A percentile compares a stretch with the other conserved stretches of the same genome.
phyloP scores from a whole-genome alignment of 1,140 invertebrate genomes.

The Trachymyrmex cornetzi region DNA sequence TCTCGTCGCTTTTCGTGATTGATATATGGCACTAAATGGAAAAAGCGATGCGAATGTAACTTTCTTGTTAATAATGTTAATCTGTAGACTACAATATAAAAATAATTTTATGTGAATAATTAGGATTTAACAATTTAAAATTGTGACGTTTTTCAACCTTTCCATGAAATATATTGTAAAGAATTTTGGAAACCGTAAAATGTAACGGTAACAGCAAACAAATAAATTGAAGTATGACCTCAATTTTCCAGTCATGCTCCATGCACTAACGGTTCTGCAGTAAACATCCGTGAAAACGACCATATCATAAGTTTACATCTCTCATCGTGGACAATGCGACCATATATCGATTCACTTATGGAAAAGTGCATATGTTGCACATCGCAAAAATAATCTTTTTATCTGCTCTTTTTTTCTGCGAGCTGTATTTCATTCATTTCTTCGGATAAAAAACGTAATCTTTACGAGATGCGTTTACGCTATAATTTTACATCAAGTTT shows the following conservation, averaged over 20 bases:
- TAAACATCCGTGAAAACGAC: slow-evolving; percentile 22
- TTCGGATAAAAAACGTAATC: neutral
- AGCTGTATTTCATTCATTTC: neutral
- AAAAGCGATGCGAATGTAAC: neutral
- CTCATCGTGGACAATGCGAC: slow-evolving; percentile 1
- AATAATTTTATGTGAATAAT: neutral
- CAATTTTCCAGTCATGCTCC: slow-evolving; percentile 19
- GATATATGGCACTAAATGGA: neutral
- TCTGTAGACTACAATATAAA: neutral
- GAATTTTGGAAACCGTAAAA: neutral
- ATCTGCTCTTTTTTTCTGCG: neutral
- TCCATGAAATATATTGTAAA: neutral
- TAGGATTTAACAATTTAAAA: neutral
- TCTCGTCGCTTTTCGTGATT: slow-evolving; percentile 14
- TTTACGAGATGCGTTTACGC: neutral
- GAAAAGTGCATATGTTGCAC: neutral
- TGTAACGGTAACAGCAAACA: neutral
- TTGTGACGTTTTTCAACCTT: neutral
- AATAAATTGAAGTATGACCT: slow-evolving; percentile 8
- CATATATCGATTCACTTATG: slow-evolving; percentile 6
- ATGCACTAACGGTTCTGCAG: neutral
- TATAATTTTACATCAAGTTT: slow-evolving; percentile 13
- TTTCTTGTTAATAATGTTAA: neutral
- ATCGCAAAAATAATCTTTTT: neutral
- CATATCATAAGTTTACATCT: slow-evolving; percentile 18